These are phyloP conservation scores for Eunapius fragilis DNA, from an alignment of 37 sponge, comb jelly and placozoan species.

Conservation along the genomic window DNA sequence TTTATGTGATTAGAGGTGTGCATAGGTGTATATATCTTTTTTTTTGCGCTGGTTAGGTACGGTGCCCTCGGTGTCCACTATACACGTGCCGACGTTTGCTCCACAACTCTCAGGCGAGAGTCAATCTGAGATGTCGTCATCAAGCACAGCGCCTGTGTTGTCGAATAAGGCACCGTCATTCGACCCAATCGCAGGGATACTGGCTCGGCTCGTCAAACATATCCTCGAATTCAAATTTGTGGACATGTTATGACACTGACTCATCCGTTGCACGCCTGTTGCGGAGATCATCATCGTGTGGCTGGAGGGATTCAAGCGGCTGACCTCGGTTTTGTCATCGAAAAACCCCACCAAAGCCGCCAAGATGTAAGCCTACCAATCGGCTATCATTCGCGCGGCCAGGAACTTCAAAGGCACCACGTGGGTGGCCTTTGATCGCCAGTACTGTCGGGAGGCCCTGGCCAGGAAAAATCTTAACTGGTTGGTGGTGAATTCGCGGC, in stretches of 20 bases:
- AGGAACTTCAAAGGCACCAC: background rate
- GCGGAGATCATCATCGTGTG: background rate
- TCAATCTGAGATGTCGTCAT: too few species aligned
- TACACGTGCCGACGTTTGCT: too few species aligned
- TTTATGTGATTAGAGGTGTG: too few species aligned
- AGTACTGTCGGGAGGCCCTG: slow-evolving; percentile 4
- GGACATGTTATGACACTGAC: background rate
- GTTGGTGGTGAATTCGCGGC: background rate
- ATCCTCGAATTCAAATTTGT: slow-evolving; percentile 5
- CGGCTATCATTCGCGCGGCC: slow-evolving; percentile 3
- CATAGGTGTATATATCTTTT: too few species aligned
- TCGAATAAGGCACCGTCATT: background rate
- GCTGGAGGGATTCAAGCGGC: background rate
- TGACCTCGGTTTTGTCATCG: background rate
- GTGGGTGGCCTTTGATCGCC: slow-evolving; percentile 14
- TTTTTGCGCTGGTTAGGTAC: too few species aligned
- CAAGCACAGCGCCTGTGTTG: too few species aligned
- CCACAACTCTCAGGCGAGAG: too few species aligned
- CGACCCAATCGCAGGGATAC: slow-evolving; percentile 2
- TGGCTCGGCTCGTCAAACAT: background rate
- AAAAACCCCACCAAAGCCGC: background rate
- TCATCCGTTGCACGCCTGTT: background rate
- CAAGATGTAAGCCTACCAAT: background rate
- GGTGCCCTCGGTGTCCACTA: too few species aligned
- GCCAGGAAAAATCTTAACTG: background rate